A percentile compares a stretch with the other conserved stretches of the same genome.
Evolutionary conservation across 2,113 vertebrate genomes (phyloP).

Genomic region (Xiphias gladius): DNA sequence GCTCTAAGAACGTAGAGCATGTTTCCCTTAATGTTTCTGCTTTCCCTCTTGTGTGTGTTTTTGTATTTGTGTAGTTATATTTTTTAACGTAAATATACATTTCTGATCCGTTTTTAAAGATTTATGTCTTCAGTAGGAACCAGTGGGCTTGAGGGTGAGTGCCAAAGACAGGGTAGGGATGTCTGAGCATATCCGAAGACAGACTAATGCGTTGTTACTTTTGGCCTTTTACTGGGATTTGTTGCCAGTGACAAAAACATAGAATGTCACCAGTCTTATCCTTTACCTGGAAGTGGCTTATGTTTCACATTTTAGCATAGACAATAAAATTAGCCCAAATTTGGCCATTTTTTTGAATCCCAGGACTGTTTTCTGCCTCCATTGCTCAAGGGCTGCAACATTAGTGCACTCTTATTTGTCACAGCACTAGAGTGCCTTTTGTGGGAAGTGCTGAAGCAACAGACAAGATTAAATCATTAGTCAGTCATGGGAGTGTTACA

Average conservation of each 20-base stretch:
- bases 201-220: background rate
- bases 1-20: background rate
- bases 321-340: background rate
- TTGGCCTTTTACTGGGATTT: background rate
- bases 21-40: background rate
- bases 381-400: conserved; percentile 29
- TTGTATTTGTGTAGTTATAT: background rate
- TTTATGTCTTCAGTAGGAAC: background rate
- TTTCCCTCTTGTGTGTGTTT: background rate
- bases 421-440: conserved; percentile 14
- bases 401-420: conserved; percentile 45
- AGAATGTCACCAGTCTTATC: background rate
- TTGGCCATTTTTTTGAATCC: background rate
- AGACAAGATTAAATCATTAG: conserved; percentile 65
- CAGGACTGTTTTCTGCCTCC: conserved; percentile 20
- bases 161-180: background rate
- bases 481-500: conserved; percentile 55
- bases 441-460: conserved; percentile 25
- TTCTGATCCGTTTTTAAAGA: background rate
- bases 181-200: background rate
- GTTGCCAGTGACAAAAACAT: background rate
- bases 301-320: conserved; percentile 2
- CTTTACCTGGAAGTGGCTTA: background rate
- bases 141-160: background rate
- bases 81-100: background rate